Evolutionary conservation across 2,113 vertebrate genomes (phyloP).

Genomic region (Dendrocopos noguchii): DNA sequence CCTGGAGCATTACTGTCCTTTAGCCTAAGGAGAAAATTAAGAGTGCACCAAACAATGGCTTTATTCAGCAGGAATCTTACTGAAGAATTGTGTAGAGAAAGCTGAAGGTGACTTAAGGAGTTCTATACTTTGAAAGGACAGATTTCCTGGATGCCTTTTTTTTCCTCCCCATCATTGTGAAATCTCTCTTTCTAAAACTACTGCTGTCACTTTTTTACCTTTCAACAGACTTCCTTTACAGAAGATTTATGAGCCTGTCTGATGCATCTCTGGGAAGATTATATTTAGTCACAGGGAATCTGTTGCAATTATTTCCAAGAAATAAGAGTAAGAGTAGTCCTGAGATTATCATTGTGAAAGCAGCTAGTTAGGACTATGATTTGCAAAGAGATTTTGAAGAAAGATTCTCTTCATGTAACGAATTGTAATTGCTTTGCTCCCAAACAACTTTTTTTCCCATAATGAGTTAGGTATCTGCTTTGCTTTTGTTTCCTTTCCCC

Average conservation of each 20-base stretch:
- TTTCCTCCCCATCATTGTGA: rapidly evolving
- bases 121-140: not conserved
- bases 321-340: not conserved
- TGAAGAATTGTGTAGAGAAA: not conserved
- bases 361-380: not conserved
- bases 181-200: not conserved
- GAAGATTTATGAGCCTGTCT: not conserved
- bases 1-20: not conserved
- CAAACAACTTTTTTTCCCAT: not conserved
- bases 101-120: not conserved
- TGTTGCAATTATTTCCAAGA: not conserved
- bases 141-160: not conserved
- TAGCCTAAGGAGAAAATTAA: not conserved
- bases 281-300: not conserved
- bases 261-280: not conserved
- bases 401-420: not conserved
- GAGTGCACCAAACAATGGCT: not conserved
- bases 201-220: not conserved
- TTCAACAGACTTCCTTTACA: not conserved
- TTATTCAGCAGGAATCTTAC: not conserved
- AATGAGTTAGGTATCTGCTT: not conserved
- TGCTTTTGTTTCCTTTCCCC: not conserved
- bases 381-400: not conserved
- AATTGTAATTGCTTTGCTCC: not conserved
- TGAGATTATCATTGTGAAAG: not conserved